Evolutionary conservation across 1,140 invertebrate species (phyloP).

Genomic region (Telenomus remus): DNA sequence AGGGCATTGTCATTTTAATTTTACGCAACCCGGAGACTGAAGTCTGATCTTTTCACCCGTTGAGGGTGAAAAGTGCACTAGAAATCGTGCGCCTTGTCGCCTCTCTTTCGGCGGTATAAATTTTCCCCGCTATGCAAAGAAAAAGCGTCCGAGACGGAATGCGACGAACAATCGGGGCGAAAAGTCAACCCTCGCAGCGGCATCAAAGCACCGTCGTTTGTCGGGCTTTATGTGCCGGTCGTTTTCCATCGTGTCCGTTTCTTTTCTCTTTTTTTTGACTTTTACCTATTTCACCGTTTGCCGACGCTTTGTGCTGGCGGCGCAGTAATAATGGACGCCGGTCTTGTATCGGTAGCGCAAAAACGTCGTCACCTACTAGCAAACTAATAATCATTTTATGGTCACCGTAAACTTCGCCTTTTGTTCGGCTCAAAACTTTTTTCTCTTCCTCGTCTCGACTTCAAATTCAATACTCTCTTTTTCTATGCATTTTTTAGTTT

Average conservation of each 20-base stretch:
- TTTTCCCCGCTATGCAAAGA: slow-evolving; percentile 46
- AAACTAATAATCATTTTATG: slow-evolving; percentile 66
- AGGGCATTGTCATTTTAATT: slow-evolving; percentile 43
- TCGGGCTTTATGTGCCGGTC: slow-evolving; percentile 22
- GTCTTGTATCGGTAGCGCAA: slow-evolving; percentile 64
- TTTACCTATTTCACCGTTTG: slow-evolving; percentile 51
- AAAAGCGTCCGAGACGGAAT: slow-evolving; percentile 2
- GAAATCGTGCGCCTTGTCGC: slow-evolving; percentile 11
- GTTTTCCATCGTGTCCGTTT: slow-evolving; percentile 14
- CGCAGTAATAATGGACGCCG: slow-evolving; percentile 49
- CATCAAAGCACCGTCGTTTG: slow-evolving; percentile 47
- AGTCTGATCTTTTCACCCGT: slow-evolving; percentile 10
- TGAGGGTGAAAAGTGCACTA: slow-evolving; percentile 33
- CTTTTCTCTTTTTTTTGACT: slow-evolving; percentile 35
- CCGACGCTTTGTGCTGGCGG: slow-evolving; percentile 54
- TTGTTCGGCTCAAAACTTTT: slow-evolving; percentile 36
- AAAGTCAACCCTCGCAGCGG: slow-evolving; percentile 31
- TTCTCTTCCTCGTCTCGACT: no score
- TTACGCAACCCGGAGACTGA: slow-evolving; percentile 26
- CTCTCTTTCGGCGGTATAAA: slow-evolving; percentile 31
- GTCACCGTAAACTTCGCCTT: slow-evolving; percentile 61
- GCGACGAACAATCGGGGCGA: slow-evolving; percentile 25
- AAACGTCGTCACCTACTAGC: slow-evolving; percentile 65
- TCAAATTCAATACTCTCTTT: no score
- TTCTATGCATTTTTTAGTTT: no score